Conservation (phyloP, 2,797 vertebrate genomes). For the Coranthus polyacanthus region DNA sequence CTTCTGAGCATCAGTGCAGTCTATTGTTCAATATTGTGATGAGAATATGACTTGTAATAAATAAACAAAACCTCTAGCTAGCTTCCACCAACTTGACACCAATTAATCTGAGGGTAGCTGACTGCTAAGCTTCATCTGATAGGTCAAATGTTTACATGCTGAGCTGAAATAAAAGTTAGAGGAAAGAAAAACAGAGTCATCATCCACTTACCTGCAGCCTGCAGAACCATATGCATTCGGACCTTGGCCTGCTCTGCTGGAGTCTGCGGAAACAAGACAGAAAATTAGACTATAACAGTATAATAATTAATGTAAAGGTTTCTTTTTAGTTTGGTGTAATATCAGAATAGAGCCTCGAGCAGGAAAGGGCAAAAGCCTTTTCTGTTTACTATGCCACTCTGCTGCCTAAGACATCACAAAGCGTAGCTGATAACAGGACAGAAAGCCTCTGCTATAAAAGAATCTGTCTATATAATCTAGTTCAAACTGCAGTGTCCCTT, state of each 20-base stretch:
- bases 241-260: constrained; percentile 96
- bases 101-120: no score
- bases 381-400: constrained; percentile 14
- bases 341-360: constrained; percentile 1
- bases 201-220: constrained; percentile 91
- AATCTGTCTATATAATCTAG: constrained; percentile 49
- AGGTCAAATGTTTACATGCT: no score
- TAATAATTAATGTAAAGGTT: neutral
- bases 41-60: no score
- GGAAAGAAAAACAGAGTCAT: neutral
- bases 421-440: constrained; percentile 24
- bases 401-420: constrained; percentile 45
- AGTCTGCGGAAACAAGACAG: constrained; percentile 82
- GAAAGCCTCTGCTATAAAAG: constrained; percentile 25
- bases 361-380: neutral
- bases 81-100: no score
- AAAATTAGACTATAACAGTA: constrained; percentile 12
- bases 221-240: constrained; percentile 93
- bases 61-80: no score
- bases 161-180: no score
- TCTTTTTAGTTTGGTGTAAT: neutral
- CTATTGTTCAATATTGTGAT: no score
- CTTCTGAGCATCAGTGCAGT: no score
- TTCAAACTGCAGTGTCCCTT: constrained; percentile 47
- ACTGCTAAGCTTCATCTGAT: no score